phyloP scores from a whole-genome alignment of 2,113 vertebrate genomes.

The Opisthocomus hoazin region DNA sequence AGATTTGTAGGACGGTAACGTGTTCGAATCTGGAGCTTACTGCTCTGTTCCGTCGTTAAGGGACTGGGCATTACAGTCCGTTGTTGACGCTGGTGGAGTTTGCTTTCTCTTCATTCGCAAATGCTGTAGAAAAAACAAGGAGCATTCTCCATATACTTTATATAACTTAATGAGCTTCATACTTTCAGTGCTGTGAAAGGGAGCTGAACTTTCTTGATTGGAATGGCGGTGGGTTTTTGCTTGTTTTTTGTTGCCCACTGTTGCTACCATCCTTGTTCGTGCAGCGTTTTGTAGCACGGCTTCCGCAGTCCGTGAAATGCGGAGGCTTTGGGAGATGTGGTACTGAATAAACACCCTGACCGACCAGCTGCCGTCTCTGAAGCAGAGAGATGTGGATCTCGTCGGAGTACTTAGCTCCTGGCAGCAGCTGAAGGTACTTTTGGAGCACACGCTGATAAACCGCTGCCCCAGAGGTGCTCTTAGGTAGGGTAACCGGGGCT shows the following conservation, averaged over 20 bases:
- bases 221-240: not conserved
- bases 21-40: not conserved
- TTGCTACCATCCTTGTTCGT: accelerated
- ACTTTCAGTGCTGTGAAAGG: not conserved
- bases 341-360: not conserved
- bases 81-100: not conserved
- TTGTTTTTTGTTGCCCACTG: not conserved
- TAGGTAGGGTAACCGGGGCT: not conserved
- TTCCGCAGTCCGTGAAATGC: not conserved
- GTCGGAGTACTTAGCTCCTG: not conserved
- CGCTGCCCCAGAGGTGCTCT: not conserved
- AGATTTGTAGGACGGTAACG: not conserved
- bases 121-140: not conserved
- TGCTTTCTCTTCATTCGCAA: not conserved
- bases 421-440: not conserved
- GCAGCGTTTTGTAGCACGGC: not conserved
- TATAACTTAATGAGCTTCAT: not conserved
- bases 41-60: not conserved
- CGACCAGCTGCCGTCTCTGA: not conserved
- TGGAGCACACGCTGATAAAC: not conserved
- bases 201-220: not conserved
- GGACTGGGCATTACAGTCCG: not conserved
- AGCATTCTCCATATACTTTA: not conserved
- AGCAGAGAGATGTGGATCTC: not conserved
- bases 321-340: not conserved